Percentiles rank a stretch among this genome's conserved stretches.
phyloP scores from a whole-genome alignment of 2,113 vertebrate species.

The Rhizomys pruinosus region DNA sequence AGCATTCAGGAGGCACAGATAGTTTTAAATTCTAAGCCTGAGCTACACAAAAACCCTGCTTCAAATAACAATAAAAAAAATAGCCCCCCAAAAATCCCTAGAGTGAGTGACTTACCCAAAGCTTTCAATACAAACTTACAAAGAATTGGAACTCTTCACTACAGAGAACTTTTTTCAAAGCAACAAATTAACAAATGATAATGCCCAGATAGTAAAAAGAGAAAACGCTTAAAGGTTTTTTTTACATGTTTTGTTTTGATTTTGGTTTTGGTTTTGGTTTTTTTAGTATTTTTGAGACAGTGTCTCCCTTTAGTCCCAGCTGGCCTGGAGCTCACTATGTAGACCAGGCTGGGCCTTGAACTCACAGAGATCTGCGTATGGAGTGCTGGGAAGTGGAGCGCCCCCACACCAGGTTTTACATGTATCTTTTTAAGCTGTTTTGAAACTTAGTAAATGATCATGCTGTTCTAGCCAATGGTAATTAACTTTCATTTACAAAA shows the following conservation, averaged over 20 bases:
- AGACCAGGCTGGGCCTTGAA: no score
- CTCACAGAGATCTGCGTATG: no score
- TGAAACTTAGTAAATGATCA: slow-evolving; percentile 27
- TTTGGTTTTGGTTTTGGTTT: no score
- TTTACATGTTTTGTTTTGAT: no score
- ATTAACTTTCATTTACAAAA: slow-evolving; percentile 66
- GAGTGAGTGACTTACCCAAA: slow-evolving; percentile 35
- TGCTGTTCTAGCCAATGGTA: slow-evolving; percentile 38
- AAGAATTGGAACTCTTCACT: slow-evolving; percentile 24
- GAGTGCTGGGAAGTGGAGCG: no score
- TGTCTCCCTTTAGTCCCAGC: no score
- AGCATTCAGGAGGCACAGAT: neutral
- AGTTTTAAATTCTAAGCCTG: neutral
- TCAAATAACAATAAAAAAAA: neutral
- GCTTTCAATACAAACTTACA: neutral
- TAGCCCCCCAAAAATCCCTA: no score
- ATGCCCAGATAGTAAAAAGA: neutral
- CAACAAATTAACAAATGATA: slow-evolving; percentile 54
- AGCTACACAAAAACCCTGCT: no score
- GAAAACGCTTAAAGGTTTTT: neutral
- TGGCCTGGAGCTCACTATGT: no score
- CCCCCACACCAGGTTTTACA: no score
- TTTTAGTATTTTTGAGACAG: no score
- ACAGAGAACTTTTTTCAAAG: slow-evolving; percentile 48
- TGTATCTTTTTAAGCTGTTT: slow-evolving; percentile 41